Evolutionary conservation across 2,888 invertebrate genomes (phyloP), one percentile per base, ranked within the genome.

Genomic region (Drosophila nr. fundita): DNA sequence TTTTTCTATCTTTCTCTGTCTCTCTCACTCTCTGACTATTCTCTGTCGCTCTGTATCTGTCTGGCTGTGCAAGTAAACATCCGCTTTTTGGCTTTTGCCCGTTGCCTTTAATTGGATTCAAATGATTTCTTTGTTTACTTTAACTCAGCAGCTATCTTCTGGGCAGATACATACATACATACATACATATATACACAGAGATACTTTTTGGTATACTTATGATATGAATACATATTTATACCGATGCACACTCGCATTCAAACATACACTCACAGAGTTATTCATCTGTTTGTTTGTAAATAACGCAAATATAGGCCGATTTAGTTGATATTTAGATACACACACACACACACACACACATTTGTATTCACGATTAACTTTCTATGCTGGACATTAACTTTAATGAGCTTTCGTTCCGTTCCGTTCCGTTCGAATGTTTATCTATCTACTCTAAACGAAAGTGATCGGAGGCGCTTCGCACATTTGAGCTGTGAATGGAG

Each of bases 91-190:
- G 24, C 21, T 34, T 49, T 38, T 64, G 60, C 29, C 55, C 30
- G 42, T 62, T 10, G 65, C 50, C 57, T 50, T 58, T 50, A 61
- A 61, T 57, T 76, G 63, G 52, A 68, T 73, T 87, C 58, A 85
- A 87, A 82, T 73, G 89, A 82, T 78, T 84, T 74, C 87, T 76
- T 89, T 85, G 85, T 89, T 85, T 89, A 85, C 71, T 59, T 63
- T 52, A 73, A 27, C 52, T 40, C 55, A 42, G 29, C 61, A 34
- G 58, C 61, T 54, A 54, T 59, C 68, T 49, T 61, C 50, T 60
- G 60, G 40, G 52, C 59, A 59, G 61, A 48, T 53, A 59, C 30
- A 55, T 3, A 29, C 5, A n/a, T 5, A 34, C 5, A 38, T 18
- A n/a, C 49, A 63, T 55, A 49, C 54, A 60, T 66, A 67, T 21